Percentiles rank a stretch among this genome's conserved stretches.
Conservation (phyloP, 2,113 vertebrate genomes). For the Indicator indicator region DNA sequence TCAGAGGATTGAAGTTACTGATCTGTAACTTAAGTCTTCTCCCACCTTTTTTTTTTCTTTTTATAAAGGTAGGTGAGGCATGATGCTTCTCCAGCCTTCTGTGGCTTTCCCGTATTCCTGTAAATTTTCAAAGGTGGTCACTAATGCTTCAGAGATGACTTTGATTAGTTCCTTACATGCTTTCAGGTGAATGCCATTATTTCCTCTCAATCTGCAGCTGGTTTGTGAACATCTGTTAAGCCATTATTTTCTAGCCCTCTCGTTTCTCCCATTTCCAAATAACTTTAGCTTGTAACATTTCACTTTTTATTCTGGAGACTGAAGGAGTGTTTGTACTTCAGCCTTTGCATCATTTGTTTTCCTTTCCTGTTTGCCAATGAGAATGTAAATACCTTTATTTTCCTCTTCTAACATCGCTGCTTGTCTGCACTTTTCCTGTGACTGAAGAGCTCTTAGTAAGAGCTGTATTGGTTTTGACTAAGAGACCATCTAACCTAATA, state of each 20-base stretch:
- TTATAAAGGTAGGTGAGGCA: constrained; percentile 62
- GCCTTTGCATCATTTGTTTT: constrained; percentile 1
- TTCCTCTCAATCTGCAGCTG: neutral
- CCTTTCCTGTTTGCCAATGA: neutral
- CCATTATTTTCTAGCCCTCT: neutral
- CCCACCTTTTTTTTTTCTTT: constrained; percentile 31
- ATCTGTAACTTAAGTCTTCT: constrained; percentile 59
- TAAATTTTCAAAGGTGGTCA: constrained; percentile 36
- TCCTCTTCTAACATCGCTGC: neutral
- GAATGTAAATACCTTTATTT: neutral
- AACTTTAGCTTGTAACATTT: neutral
- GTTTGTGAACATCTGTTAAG: neutral
- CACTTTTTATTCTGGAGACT: neutral
- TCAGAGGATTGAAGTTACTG: constrained; percentile 61
- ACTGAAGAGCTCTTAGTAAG: neutral
- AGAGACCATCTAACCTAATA: neutral
- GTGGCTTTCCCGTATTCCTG: neutral
- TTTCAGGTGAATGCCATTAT: neutral
- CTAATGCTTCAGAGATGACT: neutral
- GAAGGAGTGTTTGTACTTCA: neutral
- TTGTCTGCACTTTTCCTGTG: neutral
- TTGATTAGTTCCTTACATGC: neutral
- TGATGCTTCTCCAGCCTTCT: constrained; percentile 54
- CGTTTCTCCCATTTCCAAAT: neutral
- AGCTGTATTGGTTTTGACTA: constrained; percentile 26